Evolutionary conservation across 2,113 vertebrate genomes (phyloP).

Genomic region (cattle (Bos taurus)): ARS-UCD2.0 NC_037343.1:9607501-9608000

Average conservation of each 20-base stretch:
- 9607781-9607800: neutral
- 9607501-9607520: neutral
- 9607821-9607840: neutral
- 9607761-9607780: neutral
- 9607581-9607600: neutral
- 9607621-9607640: conserved; percentile 44
- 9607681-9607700: conserved; percentile 27
- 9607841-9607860: neutral
- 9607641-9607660: conserved; percentile 44
- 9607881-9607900: neutral
- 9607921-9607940: neutral
- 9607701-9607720: conserved; percentile 34
- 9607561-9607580: neutral
- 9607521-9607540: neutral
- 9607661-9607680: conserved; percentile 20
- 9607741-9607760: neutral
- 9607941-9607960: neutral
- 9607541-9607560: neutral
- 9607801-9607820: neutral
- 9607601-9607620: neutral
- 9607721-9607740: neutral
- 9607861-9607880: neutral
- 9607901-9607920: neutral
- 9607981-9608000: neutral
- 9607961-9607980: neutral